Conservation (phyloP, 2,888 invertebrate genomes). For the Seladonia tumulorum region DNA sequence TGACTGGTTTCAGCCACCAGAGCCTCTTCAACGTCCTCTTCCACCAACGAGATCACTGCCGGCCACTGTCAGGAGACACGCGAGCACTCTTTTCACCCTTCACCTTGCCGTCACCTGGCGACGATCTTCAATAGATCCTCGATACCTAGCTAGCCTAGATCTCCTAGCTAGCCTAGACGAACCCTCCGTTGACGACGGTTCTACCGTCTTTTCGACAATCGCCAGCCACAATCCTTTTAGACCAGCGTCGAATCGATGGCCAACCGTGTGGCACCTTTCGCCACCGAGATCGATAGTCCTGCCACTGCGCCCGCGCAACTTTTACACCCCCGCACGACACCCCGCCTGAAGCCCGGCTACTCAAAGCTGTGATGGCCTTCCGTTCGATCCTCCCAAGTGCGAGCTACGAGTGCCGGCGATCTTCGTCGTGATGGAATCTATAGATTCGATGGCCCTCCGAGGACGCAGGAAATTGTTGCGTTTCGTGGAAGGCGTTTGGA, state of each 20-base stretch:
- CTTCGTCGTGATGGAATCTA: neutral
- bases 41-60: slow-evolving; percentile 6
- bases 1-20: neutral
- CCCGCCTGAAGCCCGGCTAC: slow-evolving; percentile 14
- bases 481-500: neutral
- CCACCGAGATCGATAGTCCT: slow-evolving; percentile 80
- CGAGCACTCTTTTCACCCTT: neutral
- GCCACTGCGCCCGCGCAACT: slow-evolving; percentile 77
- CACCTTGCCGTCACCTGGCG: neutral
- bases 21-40: neutral
- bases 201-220: slow-evolving; percentile 45
- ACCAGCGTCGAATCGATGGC: slow-evolving; percentile 79
- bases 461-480: neutral
- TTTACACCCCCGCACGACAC: slow-evolving; percentile 54
- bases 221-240: slow-evolving; percentile 76
- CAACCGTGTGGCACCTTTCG: slow-evolving; percentile 77
- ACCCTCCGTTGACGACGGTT: neutral
- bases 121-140: neutral
- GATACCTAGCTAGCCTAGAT: neutral
- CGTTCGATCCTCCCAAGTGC: slow-evolving; percentile 11
- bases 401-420: slow-evolving; percentile 14
- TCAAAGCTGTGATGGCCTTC: neutral
- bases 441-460: neutral
- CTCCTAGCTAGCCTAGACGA: slow-evolving; percentile 2
- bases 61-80: neutral